Conservation (phyloP, 2,888 invertebrate genomes). For the Limnephilus marmoratus region DNA sequence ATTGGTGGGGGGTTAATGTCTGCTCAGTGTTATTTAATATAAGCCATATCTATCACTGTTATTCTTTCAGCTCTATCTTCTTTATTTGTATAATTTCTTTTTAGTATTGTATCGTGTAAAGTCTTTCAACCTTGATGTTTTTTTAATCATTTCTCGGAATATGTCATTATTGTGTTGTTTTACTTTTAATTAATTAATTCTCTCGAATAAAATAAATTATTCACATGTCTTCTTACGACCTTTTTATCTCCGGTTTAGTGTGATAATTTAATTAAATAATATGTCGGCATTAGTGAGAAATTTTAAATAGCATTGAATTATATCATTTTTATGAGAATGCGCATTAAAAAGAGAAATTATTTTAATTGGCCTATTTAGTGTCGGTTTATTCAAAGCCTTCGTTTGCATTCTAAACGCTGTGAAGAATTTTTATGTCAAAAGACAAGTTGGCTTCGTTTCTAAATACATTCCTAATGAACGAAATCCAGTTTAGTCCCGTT, state of each 20-base stretch:
- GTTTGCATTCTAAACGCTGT: constrained; percentile 12
- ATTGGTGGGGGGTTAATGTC: not conserved
- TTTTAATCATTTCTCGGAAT: constrained; percentile 6
- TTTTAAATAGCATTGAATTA: not conserved
- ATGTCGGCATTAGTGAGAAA: constrained; percentile 24
- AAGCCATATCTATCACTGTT: not conserved
- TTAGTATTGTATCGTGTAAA: not conserved
- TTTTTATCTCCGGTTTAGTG: constrained; percentile 3
- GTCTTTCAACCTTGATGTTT: not conserved
- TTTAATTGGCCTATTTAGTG: constrained; percentile 20
- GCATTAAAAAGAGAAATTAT: not conserved
- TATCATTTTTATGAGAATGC: constrained; percentile 23
- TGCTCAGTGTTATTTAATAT: not conserved
- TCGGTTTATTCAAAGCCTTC: constrained; percentile 29
- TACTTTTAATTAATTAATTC: constrained; percentile 17
- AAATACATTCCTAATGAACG: not conserved
- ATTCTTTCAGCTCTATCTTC: not conserved
- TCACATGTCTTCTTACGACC: not conserved
- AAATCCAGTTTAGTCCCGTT: not conserved
- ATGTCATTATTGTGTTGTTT: not conserved
- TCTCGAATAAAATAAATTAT: not conserved
- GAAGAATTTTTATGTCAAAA: not conserved
- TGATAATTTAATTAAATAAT: constrained; percentile 32
- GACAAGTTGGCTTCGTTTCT: not conserved
- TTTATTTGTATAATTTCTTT: not conserved